These are phyloP conservation scores for Talpa occidentalis DNA, from an alignment of 2,113 vertebrate genomes.

Conservation along the genomic window DNA sequence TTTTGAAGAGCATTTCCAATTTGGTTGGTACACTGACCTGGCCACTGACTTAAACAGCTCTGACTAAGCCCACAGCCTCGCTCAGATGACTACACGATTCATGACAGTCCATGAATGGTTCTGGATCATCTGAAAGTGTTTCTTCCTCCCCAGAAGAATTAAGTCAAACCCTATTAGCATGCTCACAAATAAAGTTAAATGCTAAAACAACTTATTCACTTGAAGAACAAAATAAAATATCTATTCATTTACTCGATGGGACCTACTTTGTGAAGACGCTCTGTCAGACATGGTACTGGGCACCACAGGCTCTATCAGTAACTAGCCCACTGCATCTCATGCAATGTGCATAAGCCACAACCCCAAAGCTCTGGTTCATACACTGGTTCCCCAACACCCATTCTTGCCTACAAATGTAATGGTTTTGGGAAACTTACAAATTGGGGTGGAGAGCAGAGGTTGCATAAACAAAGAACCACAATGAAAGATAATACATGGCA, in stretches of 20 bases:
- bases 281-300: not conserved
- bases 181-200: not conserved
- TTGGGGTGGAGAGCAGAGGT: not conserved
- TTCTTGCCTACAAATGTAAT: not conserved
- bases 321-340: not conserved
- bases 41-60: not conserved
- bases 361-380: not conserved
- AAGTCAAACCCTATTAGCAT: not conserved
- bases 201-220: not conserved
- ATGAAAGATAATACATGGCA: not conserved
- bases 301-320: not conserved
- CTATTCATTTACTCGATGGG: constrained; percentile 29
- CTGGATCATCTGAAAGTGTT: not conserved
- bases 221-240: constrained; percentile 31
- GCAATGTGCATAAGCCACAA: not conserved
- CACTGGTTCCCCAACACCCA: not conserved
- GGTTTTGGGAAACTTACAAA: constrained; percentile 23
- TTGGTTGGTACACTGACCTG: not conserved
- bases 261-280: not conserved
- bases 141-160: not conserved
- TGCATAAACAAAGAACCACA: not conserved
- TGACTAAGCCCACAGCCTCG: not conserved
- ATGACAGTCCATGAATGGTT: not conserved
- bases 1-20: not conserved
- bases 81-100: not conserved